A percentile compares a stretch with the other conserved stretches of the same genome.
Evolutionary conservation across 2,888 invertebrate genomes (phyloP).

Genomic region (Apodemia mormo): DNA sequence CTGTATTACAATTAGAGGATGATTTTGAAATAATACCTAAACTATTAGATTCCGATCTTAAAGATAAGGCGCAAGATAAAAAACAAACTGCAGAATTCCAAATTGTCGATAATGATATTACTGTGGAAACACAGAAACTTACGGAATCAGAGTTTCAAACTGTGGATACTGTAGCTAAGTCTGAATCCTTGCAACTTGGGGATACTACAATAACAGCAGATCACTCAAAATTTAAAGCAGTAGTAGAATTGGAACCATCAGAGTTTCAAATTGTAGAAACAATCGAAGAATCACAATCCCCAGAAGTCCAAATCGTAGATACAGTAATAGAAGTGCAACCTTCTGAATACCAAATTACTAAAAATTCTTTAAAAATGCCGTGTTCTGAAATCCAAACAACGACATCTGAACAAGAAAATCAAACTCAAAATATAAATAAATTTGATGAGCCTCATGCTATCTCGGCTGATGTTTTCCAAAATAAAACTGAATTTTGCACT

Average conservation of each 20-base stretch:
- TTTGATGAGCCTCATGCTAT: slow-evolving; percentile 48
- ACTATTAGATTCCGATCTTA: background rate
- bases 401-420: background rate
- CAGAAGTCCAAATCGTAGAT: background rate
- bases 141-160: background rate
- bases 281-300: background rate
- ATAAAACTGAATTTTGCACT: background rate
- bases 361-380: background rate
- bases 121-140: background rate
- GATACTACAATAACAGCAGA: background rate
- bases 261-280: background rate
- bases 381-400: background rate
- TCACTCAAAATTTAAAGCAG: background rate
- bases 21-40: slow-evolving; percentile 30
- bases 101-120: background rate
- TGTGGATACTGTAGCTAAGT: slow-evolving; percentile 24
- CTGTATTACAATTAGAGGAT: slow-evolving; percentile 16
- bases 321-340: background rate
- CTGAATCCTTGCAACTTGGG: background rate
- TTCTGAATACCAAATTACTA: background rate
- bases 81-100: background rate
- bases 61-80: background rate
- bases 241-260: background rate
- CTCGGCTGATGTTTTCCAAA: slow-evolving; percentile 44
- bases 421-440: background rate